These are phyloP conservation scores for Pseudomugil gertrudae DNA, from an alignment of 2,797 vertebrate species.

Conservation along the genomic window DNA sequence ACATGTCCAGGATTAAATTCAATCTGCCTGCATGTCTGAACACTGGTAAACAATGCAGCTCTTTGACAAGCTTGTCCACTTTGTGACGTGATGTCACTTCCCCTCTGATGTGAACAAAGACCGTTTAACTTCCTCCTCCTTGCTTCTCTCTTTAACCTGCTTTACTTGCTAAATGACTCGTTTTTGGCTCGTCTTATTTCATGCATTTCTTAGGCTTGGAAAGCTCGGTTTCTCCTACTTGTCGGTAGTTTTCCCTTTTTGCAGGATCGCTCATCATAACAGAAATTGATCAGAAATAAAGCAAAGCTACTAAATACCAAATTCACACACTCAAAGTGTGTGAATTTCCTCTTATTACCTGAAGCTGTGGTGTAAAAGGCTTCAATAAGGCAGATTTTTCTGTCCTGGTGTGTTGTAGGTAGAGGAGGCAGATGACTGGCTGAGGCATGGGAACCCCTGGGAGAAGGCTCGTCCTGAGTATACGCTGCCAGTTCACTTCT, in stretches of 20 bases:
- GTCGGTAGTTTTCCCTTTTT: not conserved
- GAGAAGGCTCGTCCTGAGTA: slow-evolving; percentile 96
- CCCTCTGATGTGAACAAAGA: too few species aligned
- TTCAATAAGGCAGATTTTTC: slow-evolving; percentile 5
- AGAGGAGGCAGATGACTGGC: slow-evolving; percentile 97
- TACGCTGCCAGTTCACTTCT: slow-evolving; percentile 97
- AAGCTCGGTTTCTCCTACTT: not conserved
- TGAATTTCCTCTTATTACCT: not conserved
- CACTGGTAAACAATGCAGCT: too few species aligned
- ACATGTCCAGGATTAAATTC: not conserved
- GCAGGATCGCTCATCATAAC: not conserved
- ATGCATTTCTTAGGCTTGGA: not conserved
- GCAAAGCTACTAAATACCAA: too few species aligned
- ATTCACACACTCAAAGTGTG: too few species aligned
- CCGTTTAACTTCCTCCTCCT: too few species aligned
- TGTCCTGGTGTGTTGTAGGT: slow-evolving; percentile 76
- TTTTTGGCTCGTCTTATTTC: not conserved
- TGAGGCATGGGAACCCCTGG: slow-evolving; percentile 96
- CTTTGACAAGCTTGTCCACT: not conserved
- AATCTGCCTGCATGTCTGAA: too few species aligned
- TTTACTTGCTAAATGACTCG: not conserved
- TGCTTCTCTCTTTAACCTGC: not conserved
- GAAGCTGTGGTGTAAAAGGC: not conserved
- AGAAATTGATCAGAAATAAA: not conserved
- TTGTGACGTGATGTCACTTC: too few species aligned